Evolutionary conservation across 2,113 vertebrate genomes (phyloP), one percentile per base, ranked within the genome.

Genomic region (Sardina pilchardus): DNA sequence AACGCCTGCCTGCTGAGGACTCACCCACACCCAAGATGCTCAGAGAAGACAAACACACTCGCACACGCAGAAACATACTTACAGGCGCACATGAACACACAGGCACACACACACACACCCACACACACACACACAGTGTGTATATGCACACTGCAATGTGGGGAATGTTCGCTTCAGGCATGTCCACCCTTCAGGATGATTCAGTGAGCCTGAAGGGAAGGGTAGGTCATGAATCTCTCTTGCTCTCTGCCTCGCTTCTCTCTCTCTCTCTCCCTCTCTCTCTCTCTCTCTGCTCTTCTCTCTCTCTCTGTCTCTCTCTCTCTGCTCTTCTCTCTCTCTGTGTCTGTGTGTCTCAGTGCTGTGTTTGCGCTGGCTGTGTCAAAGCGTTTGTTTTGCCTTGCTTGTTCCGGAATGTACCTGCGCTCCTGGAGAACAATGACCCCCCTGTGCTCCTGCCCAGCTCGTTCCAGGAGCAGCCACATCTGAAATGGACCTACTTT

Each of bases 321-420:
- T 26, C 24, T 21, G n/a, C 21, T 21, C 5, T 1, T 1, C 26
- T 26, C 26, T 26, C 26, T 30, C 63, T 71, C 3, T 14, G 6
- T 71, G n/a, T 71, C 6, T 71, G 6, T 71, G 1, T 78, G 0
- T 78, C 87, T 83, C 84, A 80, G 75, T 34, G 53, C 82, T 81
- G 44, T 81, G 45, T 75, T 81, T 36, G 36, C 82, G 45, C 75
- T 48, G 82, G 56, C 85, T 30, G 39, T 84, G 84, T 88, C 42
- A 81, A 78, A 56, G 48, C 50, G 81, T 90, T 87, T 89, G 89
- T 86, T 86, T 89, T 85, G 81, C 82, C 85, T 53, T 34, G 83
- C 87, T 30, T 78, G 71, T 89, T 45, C 59, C 81, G 83, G 87
- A 90, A 90, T 87, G 88, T 90, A 88, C 89, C 89, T 90, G 83